phyloP scores from a whole-genome alignment of 2,888 invertebrate species.

The Notocelia uddmanniana region DNA sequence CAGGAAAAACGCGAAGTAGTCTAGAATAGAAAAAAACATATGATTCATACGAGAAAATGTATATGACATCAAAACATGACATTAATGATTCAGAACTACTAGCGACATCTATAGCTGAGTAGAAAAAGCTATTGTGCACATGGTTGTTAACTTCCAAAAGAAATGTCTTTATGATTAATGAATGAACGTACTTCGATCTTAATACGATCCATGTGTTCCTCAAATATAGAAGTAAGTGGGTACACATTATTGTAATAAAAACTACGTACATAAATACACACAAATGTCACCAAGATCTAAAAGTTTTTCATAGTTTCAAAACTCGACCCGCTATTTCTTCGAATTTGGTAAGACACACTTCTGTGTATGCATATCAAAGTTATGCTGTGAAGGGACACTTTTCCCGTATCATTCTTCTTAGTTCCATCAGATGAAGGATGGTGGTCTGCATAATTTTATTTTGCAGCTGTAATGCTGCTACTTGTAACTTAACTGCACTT shows the following conservation, averaged over 20 bases:
- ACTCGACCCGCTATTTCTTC: neutral
- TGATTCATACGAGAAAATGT: too few species aligned
- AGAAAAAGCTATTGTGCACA: constrained; percentile 9
- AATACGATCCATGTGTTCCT: too few species aligned
- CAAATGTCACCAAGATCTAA: neutral
- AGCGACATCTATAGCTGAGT: constrained; percentile 41
- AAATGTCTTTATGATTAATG: too few species aligned
- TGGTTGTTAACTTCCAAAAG: too few species aligned
- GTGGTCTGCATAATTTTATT: constrained; percentile 61
- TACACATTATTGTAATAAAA: neutral
- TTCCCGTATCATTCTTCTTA: constrained; percentile 61
- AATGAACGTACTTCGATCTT: too few species aligned
- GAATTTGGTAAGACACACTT: neutral
- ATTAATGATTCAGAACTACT: neutral
- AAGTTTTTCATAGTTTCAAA: neutral
- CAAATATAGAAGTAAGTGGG: neutral
- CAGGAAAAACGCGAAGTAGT: too few species aligned
- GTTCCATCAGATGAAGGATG: constrained; percentile 68
- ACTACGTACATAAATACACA: neutral
- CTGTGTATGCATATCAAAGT: neutral
- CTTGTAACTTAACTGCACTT: constrained; percentile 60
- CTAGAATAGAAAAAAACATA: too few species aligned
- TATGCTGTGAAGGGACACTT: constrained; percentile 17
- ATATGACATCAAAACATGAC: too few species aligned
- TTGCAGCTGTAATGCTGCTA: constrained; percentile 65